A percentile compares a stretch with the other conserved stretches of the same genome.
Evolutionary conservation across 2,113 vertebrate genomes (phyloP).

Genomic region (Addax nasomaculatus): DNA sequence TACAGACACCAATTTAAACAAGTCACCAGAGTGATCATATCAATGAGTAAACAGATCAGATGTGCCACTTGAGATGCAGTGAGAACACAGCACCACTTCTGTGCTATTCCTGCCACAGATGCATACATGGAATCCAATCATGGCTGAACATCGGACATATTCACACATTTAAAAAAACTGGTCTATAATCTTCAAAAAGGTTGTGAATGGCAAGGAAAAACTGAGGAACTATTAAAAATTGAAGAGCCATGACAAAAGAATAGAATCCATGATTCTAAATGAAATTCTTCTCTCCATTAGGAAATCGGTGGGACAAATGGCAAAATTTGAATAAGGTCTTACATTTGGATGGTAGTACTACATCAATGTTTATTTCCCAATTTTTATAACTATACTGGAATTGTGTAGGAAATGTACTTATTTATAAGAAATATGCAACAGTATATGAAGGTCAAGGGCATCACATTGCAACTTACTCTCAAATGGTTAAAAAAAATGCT

Average conservation of each 20-base stretch:
- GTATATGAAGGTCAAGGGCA: background rate
- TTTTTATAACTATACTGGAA: background rate
- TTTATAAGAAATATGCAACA: background rate
- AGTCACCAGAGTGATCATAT: background rate
- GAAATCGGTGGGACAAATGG: background rate
- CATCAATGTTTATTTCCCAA: background rate
- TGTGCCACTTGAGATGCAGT: background rate
- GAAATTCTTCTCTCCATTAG: background rate
- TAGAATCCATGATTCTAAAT: background rate
- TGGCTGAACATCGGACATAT: background rate
- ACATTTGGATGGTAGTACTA: background rate
- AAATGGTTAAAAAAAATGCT: background rate
- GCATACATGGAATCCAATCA: background rate
- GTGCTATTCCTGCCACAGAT: background rate
- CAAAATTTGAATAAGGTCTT: constrained; percentile 8
- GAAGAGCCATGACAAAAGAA: background rate
- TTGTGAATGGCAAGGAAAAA: background rate
- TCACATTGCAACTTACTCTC: background rate
- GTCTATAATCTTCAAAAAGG: background rate
- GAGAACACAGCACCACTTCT: background rate
- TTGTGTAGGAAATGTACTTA: background rate
- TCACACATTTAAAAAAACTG: background rate
- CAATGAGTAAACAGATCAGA: background rate
- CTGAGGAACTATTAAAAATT: background rate
- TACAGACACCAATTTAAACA: background rate